These are phyloP conservation scores for Aegithalos caudatus DNA, from an alignment of 2,113 vertebrate species.

Conservation along the genomic window DNA sequence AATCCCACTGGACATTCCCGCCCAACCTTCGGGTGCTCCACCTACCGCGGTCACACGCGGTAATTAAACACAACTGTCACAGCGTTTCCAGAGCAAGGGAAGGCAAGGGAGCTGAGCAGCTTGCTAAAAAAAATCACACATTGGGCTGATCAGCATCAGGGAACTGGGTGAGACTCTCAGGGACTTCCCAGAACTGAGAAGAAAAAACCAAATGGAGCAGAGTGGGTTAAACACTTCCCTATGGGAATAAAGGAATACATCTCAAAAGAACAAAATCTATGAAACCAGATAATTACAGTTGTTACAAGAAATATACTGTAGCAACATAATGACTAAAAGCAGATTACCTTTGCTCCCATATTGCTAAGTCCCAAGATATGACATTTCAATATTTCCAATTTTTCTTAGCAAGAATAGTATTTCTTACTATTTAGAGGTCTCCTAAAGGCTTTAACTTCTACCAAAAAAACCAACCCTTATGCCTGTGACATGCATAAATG, in stretches of 20 bases:
- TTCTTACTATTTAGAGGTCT: background rate
- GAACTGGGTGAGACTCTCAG: background rate
- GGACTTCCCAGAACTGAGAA: background rate
- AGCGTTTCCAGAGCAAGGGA: background rate
- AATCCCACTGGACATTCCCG: accelerated
- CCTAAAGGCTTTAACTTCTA: background rate
- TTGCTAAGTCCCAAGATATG: background rate
- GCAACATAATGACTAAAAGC: background rate
- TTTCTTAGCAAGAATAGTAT: background rate
- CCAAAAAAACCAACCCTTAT: background rate
- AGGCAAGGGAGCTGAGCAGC: background rate
- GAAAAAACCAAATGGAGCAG: background rate
- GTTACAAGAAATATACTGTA: background rate
- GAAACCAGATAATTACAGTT: background rate
- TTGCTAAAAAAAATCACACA: background rate
- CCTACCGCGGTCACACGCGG: background rate
- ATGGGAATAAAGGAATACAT: background rate
- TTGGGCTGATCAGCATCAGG: background rate
- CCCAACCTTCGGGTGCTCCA: accelerated
- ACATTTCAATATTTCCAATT: background rate
- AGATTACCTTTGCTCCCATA: background rate
- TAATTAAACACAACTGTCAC: background rate
- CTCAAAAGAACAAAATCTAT: background rate
- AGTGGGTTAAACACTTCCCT: background rate
- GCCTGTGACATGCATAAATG: background rate